Conservation (phyloP, 2,113 vertebrate species). For the Hyaena hyaena region DNA sequence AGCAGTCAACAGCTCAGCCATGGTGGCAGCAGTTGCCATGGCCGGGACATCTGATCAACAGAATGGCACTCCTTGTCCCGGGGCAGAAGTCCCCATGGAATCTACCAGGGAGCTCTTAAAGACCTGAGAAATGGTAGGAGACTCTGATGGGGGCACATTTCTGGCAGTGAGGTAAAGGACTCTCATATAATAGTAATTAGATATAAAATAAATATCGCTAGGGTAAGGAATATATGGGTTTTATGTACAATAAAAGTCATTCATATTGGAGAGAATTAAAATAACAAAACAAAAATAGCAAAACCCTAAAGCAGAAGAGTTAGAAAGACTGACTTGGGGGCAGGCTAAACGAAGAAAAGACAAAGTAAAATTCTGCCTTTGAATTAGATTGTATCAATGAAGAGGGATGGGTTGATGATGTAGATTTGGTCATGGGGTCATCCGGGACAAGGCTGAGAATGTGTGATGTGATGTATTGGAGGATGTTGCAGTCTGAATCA, state of each 20-base stretch:
- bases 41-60: background rate
- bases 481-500: background rate
- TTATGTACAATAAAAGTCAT: background rate
- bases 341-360: background rate
- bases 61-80: background rate
- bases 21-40: background rate
- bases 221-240: background rate
- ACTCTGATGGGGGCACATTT: background rate
- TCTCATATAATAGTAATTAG: background rate
- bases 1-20: background rate
- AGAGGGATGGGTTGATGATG: background rate
- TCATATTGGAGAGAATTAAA: slow-evolving; percentile 12
- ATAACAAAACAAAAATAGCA: background rate
- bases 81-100: background rate
- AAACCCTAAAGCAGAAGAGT: background rate
- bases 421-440: background rate
- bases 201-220: background rate
- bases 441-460: background rate
- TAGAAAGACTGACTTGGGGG: background rate
- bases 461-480: background rate
- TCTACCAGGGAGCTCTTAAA: background rate
- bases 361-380: background rate
- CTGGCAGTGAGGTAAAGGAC: background rate
- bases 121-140: background rate
- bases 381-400: background rate